Evolutionary conservation across 2,797 vertebrate genomes (phyloP), one percentile per base, ranked within the genome.

Genomic region (Brotogeris chrysoptera): DNA sequence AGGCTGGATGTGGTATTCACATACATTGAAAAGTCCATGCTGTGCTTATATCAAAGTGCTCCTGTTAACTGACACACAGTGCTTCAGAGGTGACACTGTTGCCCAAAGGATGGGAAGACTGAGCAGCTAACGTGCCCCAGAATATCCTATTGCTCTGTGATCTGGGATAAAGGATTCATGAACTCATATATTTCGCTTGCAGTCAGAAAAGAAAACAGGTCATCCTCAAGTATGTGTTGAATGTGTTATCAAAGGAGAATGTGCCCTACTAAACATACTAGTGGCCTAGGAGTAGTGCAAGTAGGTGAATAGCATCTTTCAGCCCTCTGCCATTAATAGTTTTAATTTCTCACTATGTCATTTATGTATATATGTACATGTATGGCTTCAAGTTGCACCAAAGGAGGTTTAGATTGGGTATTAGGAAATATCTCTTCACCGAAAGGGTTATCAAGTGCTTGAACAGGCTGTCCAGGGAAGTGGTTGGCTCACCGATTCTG

Each of bases 361-460:
- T 61, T 63, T 44, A 19, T 24, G 2, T 49, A 9, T 34, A 3
- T 63, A 27, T 43, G 5, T 30, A 11, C 11, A 41, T 8, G 13
- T 49, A 39, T 1, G 5, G 13, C 16, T 41, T 95, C 17, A 70
- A 16, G 16, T 28, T 80, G 44, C 0, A 0, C 25, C 8, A 23
- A 8, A 5, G 8, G 19, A 76, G 3, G 9, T 61, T 92, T 61
- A 61, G 19, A 9, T 27, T 30, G 30, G 28, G 17, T 76, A 39
- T 82, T 25, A 34, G 24, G 34, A 23, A 80, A 69, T 64, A 41
- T 13, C 30, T 64, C 13, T 69, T 77, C 43, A 32, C 32, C 20
- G 14, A 46, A 86, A 50, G 5, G 1, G 6, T 49, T 80, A 4
- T n/a, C 27, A 32, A 59, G 12, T 30, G 21, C 2, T 78, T 34